These are phyloP conservation scores for Vanessa atalanta DNA, from an alignment of 1,140 invertebrate species.

Conservation along the genomic window DNA sequence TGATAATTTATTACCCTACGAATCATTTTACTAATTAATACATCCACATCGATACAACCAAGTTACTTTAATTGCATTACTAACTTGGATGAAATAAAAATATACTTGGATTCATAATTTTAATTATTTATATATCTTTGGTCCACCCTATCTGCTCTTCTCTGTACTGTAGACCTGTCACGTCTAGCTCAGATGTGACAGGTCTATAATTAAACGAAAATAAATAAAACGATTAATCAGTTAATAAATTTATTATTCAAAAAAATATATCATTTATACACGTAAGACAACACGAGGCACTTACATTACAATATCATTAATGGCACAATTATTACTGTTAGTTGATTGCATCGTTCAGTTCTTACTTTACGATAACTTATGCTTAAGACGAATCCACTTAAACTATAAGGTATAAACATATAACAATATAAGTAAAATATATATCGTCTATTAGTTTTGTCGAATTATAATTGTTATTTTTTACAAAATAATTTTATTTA, in stretches of 20 bases:
- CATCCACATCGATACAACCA: no score
- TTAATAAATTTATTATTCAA: constrained; percentile 49
- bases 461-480: no score
- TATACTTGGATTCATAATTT: no score
- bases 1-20: no score
- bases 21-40: no score
- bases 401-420: not conserved
- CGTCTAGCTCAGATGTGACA: no score
- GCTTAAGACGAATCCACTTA: not conserved
- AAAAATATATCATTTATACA: constrained; percentile 50
- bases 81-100: no score
- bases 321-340: constrained; percentile 58
- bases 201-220: not conserved
- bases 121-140: no score
- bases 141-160: no score
- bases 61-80: no score
- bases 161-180: no score
- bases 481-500: no score
- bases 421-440: not conserved
- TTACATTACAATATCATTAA: constrained; percentile 49
- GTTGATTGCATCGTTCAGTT: constrained; percentile 7
- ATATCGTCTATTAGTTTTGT: not conserved
- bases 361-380: not conserved
- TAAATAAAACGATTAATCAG: constrained; percentile 29
- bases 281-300: constrained; percentile 42